Base-by-base conservation (phyloP, 92 coral and sea anemone genomes). In the Paramuricea clavata region DNA sequence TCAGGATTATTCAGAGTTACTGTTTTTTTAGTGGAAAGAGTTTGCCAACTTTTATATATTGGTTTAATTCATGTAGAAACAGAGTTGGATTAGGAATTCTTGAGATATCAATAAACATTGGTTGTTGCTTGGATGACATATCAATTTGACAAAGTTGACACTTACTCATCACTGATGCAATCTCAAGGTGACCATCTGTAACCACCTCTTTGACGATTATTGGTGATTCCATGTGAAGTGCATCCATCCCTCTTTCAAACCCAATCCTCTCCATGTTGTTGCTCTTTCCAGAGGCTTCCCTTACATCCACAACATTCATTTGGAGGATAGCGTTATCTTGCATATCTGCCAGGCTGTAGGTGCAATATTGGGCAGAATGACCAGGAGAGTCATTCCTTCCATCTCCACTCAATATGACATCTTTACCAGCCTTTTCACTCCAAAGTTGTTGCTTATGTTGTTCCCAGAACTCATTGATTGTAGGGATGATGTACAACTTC, bases 381-480 rank as follows among this genome's bases (percentile, higher is more conserved):
- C 90, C 90, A 16, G 90, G 90, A 9, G 90, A 86, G 34, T 86
- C 90, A 67, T 86, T 77, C 30, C 90, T 52, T 21, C 78, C 90
- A 78, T 86, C 90, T 21, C 90, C 90, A 76, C 85, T 76, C 61
- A 86, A 49, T 31, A 86, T 43, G 19, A 78, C 74, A 16, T 76
- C 79, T 36, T 78, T 86, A 5, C 85, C 90, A 44, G 70, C 79
- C 8, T 25, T 73, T 1, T 73, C 79, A 7, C 35, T 9, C 79
- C 79, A 73, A 16, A 73, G 5, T 64, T 85, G 54, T 28, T 64
- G 49, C 44, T 85, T 47, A 25, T 52, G 69, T 22, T 65, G 17
- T 74, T 35, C 49, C 83, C 89, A 85, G 59, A 32, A 85, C 56
- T 85, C 89, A 76, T 74, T 69, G 15, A 85, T 68, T 19, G 89